phyloP scores from a whole-genome alignment of 2,797 vertebrate genomes.

The Poeciliopsis infans region DNA sequence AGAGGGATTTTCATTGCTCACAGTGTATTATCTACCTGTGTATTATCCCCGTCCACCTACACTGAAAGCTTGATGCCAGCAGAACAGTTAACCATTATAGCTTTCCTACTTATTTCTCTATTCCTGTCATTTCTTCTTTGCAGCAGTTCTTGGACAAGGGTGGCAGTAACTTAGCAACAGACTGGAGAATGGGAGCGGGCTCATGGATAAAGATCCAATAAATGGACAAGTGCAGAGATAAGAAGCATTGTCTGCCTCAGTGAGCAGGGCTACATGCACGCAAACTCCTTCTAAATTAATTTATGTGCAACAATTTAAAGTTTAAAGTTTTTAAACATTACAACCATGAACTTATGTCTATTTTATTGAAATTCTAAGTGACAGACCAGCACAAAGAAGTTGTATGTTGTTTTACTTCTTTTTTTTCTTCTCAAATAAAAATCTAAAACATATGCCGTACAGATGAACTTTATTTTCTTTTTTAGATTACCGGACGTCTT shows the following conservation, averaged over 20 bases:
- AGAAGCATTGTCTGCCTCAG: conserved; percentile 60
- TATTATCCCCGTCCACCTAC: conserved; percentile 45
- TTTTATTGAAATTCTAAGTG: neutral
- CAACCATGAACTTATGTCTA: neutral
- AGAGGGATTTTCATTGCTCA: conserved; percentile 36
- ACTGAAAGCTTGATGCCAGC: conserved; percentile 55
- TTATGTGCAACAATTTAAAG: conserved; percentile 26
- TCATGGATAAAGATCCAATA: conserved; percentile 74
- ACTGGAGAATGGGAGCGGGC: conserved; percentile 63
- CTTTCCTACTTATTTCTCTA: conserved; percentile 69
- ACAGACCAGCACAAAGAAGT: neutral
- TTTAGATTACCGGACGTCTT: neutral
- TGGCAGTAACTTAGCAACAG: conserved; percentile 86
- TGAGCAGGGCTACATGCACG: conserved; percentile 4
- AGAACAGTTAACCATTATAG: conserved; percentile 65
- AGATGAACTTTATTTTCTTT: neutral
- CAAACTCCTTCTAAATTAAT: conserved; percentile 36
- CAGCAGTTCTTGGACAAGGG: conserved; percentile 70
- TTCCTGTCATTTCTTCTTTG: conserved; percentile 68
- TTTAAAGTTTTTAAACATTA: neutral
- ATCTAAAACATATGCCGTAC: neutral
- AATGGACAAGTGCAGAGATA: conserved; percentile 71
- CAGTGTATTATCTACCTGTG: conserved; percentile 51
- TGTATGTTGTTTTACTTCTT: neutral
- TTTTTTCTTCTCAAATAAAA: neutral